Conservation (phyloP, 2,888 invertebrate genomes). For the Choreutis nemorana region DNA sequence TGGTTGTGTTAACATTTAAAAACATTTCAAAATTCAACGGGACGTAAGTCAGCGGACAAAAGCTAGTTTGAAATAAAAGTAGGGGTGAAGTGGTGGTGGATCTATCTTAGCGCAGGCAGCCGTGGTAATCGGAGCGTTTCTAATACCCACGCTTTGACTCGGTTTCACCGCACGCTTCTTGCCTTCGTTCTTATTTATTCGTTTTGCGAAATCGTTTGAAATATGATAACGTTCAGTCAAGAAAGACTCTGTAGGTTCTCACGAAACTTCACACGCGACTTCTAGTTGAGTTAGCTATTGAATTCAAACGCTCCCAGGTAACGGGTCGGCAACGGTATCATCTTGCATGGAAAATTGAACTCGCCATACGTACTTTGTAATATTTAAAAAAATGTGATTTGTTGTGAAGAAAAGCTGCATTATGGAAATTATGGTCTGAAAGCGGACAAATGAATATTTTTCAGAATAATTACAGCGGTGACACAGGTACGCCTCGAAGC, state of each 20-base stretch:
- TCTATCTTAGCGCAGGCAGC: no score
- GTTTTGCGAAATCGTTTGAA: conserved; percentile 66
- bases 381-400: not conserved
- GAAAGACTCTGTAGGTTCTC: conserved; percentile 42
- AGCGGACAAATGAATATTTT: conserved; percentile 59
- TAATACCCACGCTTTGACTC: conserved; percentile 64
- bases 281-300: conserved; percentile 50
- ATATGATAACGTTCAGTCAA: conserved; percentile 59
- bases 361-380: not conserved
- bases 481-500: conserved; percentile 51
- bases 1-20: no score
- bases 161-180: conserved; percentile 65
- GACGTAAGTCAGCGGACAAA: no score
- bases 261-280: conserved; percentile 55
- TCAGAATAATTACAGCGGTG: conserved; percentile 53
- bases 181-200: conserved; percentile 61
- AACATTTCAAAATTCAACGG: no score
- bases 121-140: conserved; percentile 65
- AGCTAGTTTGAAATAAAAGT: no score
- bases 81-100: conserved; percentile 16
- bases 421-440: conserved; percentile 37
- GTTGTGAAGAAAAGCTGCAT: conserved; percentile 19
- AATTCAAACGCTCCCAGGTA: conserved; percentile 42
- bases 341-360: no score
- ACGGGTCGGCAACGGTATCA: conserved; percentile 21